These are phyloP conservation scores for Lasiurus borealis DNA, from an alignment of 2,113 vertebrate species.

Conservation along the genomic window DNA sequence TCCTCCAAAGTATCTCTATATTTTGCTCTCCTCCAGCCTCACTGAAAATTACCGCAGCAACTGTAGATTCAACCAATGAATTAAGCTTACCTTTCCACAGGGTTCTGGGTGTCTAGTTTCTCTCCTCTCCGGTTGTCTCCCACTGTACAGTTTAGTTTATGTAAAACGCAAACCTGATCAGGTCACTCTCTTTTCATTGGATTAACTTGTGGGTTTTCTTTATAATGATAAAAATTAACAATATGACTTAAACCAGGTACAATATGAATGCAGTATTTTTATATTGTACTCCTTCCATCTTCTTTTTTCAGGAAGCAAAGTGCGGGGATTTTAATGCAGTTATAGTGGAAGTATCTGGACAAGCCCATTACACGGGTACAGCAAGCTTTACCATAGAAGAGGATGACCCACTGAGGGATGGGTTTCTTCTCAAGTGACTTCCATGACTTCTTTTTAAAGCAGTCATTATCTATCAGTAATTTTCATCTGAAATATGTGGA, in stretches of 20 bases:
- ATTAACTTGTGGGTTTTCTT: neutral
- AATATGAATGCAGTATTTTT: neutral
- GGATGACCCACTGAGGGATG: constrained; percentile 89
- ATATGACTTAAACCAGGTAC: neutral
- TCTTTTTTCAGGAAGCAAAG: constrained; percentile 88
- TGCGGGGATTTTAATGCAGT: constrained; percentile 93
- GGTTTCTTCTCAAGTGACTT: constrained; percentile 93
- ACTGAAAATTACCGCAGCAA: neutral
- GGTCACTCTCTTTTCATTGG: neutral
- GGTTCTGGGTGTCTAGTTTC: neutral
- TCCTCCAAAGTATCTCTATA: neutral
- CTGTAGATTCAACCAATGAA: neutral
- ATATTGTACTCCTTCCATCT: neutral
- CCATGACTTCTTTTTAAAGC: neutral
- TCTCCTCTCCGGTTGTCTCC: neutral
- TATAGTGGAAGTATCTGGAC: constrained; percentile 94
- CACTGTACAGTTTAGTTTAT: neutral
- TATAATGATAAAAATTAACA: neutral
- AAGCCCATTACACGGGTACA: constrained; percentile 93
- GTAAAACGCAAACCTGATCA: neutral
- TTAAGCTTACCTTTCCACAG: neutral
- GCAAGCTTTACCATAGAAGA: constrained; percentile 92
- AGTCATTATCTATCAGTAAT: neutral
- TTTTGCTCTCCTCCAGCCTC: neutral
- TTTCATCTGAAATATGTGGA: constrained; percentile 35